These are phyloP conservation scores for Casuarius casuarius DNA, from an alignment of 2,113 vertebrate genomes.

Conservation along the genomic window DNA sequence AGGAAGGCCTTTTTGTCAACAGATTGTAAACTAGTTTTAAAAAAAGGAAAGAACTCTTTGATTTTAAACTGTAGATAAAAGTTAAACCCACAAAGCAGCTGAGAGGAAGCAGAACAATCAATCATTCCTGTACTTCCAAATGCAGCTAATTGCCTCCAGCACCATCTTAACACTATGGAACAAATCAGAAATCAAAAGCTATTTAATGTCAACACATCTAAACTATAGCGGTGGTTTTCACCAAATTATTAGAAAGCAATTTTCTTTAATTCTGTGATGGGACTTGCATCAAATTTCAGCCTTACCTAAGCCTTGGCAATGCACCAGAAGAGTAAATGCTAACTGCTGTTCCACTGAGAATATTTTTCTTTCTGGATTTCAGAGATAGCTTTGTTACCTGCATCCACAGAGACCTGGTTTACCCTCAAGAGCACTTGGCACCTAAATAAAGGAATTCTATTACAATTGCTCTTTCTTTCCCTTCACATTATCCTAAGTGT, in stretches of 20 bases:
- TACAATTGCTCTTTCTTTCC: background rate
- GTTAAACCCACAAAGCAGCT: conserved; percentile 39
- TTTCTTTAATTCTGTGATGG: background rate
- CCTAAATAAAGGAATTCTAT: background rate
- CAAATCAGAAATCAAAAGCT: conserved; percentile 40
- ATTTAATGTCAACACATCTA: conserved; percentile 4
- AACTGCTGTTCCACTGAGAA: background rate
- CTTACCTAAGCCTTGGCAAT: background rate
- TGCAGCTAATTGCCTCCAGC: conserved; percentile 49
- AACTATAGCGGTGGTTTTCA: background rate
- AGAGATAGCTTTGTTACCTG: background rate
- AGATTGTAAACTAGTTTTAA: conserved; percentile 3
- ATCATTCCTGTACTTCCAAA: conserved; percentile 16
- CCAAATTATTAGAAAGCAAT: conserved; percentile 3
- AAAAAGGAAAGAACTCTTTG: background rate
- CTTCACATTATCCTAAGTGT: background rate
- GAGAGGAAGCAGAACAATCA: conserved; percentile 48
- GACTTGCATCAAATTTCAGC: background rate
- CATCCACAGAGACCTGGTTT: background rate
- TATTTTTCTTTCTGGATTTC: background rate
- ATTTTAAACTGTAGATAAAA: conserved; percentile 50
- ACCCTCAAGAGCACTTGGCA: background rate
- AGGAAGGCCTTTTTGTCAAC: background rate
- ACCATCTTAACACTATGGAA: conserved; percentile 21
- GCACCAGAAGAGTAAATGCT: background rate